Base-by-base conservation (phyloP, 2,888 invertebrate genomes). In the Malthinus seriepunctatus region DNA sequence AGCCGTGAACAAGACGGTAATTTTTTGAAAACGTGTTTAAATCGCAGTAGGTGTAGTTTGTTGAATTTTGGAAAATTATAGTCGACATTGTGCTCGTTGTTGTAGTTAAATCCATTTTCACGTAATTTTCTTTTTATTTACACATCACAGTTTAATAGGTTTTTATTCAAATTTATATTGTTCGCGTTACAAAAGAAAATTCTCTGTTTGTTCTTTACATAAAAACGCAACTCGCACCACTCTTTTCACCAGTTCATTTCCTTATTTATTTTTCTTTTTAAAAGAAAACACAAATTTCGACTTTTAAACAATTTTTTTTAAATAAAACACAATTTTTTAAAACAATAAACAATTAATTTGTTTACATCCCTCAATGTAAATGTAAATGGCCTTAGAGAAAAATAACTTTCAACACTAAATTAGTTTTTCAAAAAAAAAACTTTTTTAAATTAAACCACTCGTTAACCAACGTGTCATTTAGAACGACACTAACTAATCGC, bases 1-100 rank as follows among this genome's bases (percentile, higher is more conserved):
- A 92, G 35, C 95, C 95, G 74, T 97, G 96, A 54, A 91, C 76
- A 12, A 84, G 81, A 59, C 85, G 83, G 80, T 93, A 93, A 55
- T 84, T 84, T 67, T 77, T 80, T 72, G 86, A 82, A 74, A 90
- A 88, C 62, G 81, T 76, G 63, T 82, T 81, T 65, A 88, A 80
- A 64, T 85, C 83, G 53, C 77, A 77, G 53, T 73, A 76, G 14
- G 46, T 49, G n/a, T n/a, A 11, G 33, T 23, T 23, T 23, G 23
- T 23, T 3, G 23, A 23, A 23, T 23, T 23, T 23, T 23, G 23
- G 23, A 23, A 23, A 23, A 23, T 5, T 2, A 12, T 15, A 14
- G 39, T 42, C 14, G 39, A 42, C 5, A 15, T 42, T n/a, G 15
- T 42, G 15, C 39, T 15, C n/a, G 39, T 42, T n/a, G n/a, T n/a